phyloP scores from a whole-genome alignment of 37 sponge, comb jelly and placozoan genomes.

The Diacarnus erythraeanus region DNA sequence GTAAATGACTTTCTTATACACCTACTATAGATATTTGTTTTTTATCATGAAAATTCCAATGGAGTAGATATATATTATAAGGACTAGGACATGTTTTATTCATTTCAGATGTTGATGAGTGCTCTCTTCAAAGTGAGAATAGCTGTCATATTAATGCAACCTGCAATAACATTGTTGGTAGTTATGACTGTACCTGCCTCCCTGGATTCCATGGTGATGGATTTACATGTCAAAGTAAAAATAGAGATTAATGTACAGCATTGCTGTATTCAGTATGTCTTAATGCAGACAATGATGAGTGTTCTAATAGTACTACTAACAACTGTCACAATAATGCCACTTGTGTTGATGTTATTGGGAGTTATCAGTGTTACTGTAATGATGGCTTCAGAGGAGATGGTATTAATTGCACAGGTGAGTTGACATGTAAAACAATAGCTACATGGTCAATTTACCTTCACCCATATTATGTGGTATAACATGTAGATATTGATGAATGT shows the following conservation, averaged over 20 bases:
- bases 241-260: no score
- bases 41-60: no score
- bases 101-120: slow-evolving; percentile 57
- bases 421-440: no score
- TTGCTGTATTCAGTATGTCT: no score
- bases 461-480: no score
- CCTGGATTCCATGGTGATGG: slow-evolving; percentile 49
- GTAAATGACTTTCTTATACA: no score
- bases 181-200: slow-evolving; percentile 40
- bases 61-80: no score
- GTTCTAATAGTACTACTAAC: neutral
- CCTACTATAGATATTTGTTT: no score
- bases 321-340: slow-evolving; percentile 21
- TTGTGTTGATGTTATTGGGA: slow-evolving; percentile 58
- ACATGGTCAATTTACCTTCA: no score
- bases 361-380: slow-evolving; percentile 45
- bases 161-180: slow-evolving; percentile 45
- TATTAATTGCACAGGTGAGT: slow-evolving; percentile 2
- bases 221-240: slow-evolving; percentile 10
- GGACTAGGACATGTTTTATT: neutral
- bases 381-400: slow-evolving; percentile 36
- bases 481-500: slow-evolving; percentile 62
- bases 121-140: slow-evolving; percentile 11
- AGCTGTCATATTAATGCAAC: neutral
- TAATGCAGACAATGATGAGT: slow-evolving; percentile 67